Conservation (phyloP, 2,797 vertebrate genomes). For the Spea hammondii region DNA sequence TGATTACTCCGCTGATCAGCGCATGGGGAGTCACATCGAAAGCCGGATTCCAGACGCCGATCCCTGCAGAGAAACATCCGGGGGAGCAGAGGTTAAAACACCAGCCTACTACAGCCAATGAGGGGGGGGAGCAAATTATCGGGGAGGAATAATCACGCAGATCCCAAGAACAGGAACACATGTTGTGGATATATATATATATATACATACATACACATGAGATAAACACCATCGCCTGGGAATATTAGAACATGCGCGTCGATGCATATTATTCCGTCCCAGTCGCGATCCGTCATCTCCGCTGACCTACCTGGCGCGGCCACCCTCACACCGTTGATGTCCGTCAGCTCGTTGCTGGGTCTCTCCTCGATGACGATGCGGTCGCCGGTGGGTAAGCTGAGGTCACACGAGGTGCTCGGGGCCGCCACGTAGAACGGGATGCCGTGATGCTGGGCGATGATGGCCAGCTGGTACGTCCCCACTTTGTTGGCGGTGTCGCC, state of each 20-base stretch:
- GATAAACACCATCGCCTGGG: no score
- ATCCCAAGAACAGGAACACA: no score
- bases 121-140: no score
- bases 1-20: slow-evolving; percentile 91
- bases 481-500: slow-evolving; percentile 93
- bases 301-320: slow-evolving; percentile 76
- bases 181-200: no score
- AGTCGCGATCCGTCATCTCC: no score
- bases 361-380: slow-evolving; percentile 86
- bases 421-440: slow-evolving; percentile 91
- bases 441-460: slow-evolving; percentile 80
- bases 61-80: slow-evolving; percentile 65
- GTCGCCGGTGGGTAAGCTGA: slow-evolving; percentile 75
- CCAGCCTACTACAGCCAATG: no score
- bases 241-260: no score
- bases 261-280: no score
- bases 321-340: slow-evolving; percentile 77
- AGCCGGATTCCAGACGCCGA: slow-evolving; percentile 89
- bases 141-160: no score
- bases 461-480: slow-evolving; percentile 89
- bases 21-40: slow-evolving; percentile 91
- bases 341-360: slow-evolving; percentile 81
- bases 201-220: no score
- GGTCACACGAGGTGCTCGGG: slow-evolving; percentile 87
- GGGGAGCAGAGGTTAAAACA: neutral